Evolutionary conservation across 2,888 invertebrate species (phyloP).

Genomic region (Ophion obscuratus): DNA sequence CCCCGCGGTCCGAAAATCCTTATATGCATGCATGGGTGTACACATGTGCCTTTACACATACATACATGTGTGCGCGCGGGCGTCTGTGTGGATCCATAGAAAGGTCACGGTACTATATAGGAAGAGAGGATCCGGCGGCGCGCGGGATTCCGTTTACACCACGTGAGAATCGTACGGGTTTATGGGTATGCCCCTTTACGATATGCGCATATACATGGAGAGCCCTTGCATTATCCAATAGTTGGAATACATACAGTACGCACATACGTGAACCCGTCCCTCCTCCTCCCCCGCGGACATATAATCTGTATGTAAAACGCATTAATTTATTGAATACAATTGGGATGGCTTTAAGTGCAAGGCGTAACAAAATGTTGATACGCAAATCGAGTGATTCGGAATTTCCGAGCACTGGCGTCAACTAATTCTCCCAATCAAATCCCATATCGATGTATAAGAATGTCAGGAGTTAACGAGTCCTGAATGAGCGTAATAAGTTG

Average conservation of each 20-base stretch:
- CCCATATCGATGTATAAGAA: conserved; percentile 7
- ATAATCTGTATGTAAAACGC: conserved; percentile 11
- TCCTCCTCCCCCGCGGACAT: not conserved
- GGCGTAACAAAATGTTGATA: too few relatives aligned
- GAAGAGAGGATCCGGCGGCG: conserved; percentile 45
- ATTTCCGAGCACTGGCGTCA: conserved; percentile 11
- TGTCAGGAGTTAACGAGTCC: conserved; percentile 40
- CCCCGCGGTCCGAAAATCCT: conserved; percentile 66
- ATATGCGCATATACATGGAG: not conserved
- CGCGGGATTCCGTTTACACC: conserved; percentile 65
- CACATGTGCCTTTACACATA: not conserved
- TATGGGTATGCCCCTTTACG: conserved; percentile 46
- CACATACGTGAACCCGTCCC: conserved; percentile 6
- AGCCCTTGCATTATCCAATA: conserved; percentile 60
- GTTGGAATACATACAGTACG: conserved; percentile 23
- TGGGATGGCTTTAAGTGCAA: not conserved
- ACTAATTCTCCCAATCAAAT: conserved; percentile 25
- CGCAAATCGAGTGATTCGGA: not conserved
- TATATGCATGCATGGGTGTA: conserved; percentile 32
- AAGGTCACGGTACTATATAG: conserved; percentile 66
- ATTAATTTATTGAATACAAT: conserved; percentile 16
- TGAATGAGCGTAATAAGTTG: conserved; percentile 26
- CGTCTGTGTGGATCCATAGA: conserved; percentile 52
- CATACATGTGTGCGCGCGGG: not conserved
- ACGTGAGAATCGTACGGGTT: conserved; percentile 67